Evolutionary conservation across 2,888 invertebrate genomes (phyloP), one percentile per base, ranked within the genome.

Genomic region (Philopedon plagiatum): DNA sequence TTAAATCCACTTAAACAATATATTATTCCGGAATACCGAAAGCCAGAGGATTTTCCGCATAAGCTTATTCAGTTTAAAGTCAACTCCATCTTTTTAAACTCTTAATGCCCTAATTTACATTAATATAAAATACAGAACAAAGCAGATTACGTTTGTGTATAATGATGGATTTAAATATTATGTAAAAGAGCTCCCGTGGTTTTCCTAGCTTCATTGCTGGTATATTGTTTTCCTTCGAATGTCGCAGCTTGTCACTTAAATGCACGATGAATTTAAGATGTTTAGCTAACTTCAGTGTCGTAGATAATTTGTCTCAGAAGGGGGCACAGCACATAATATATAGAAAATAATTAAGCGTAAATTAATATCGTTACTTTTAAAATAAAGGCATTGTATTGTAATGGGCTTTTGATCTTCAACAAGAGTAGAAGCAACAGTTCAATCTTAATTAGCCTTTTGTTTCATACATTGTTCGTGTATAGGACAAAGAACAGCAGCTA

Each of bases 101-200:
- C 46, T 64, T 70, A 70, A 70, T 63, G 58, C 49, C 32, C 63
- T 49, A 63, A 70, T 70, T 70, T 70, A 63, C 70, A 70, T 70
- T 70, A 70, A 64, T 64, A 70, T 58, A 63, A 64, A 64, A 56
- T 58, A 70, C 32, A 18, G 58, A 11, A 46, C 26, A 15, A 57
- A 34, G 21, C 58, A 49, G 63, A 63, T 64, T 70, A 63, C 34
- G 37, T 18, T n/a, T 23, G 49, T 56, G 44, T 29, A 64, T 70
- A 70, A 70, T 70, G 64, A 64, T 39, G 46, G 51, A 57, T 63
- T 70, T 37, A 51, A 64, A 70, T 64, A 64, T 29, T 70, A 70
- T 70, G 70, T 29, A 70, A 70, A 70, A 21, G 15, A 56, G 68
- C n/a, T 56, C 8, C 18, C 29, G 29, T 15, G 51, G 44, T 61